These are phyloP conservation scores for Dolichotis patagonum DNA, from an alignment of 2,113 vertebrate genomes.

Conservation along the genomic window DNA sequence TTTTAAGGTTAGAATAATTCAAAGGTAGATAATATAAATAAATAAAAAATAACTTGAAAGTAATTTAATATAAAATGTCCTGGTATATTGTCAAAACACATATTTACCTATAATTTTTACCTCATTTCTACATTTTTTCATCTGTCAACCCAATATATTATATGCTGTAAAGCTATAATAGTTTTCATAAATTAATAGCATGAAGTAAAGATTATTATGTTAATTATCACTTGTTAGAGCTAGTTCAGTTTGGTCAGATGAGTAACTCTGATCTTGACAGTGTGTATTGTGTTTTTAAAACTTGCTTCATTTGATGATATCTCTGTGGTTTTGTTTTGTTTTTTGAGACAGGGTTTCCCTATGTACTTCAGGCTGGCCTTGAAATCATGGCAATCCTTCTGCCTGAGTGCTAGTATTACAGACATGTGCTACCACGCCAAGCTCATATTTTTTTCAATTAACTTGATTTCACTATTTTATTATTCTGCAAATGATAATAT, in stretches of 20 bases:
- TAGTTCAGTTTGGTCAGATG: slow-evolving; percentile 21
- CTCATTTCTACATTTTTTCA: neutral
- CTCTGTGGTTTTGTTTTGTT: neutral
- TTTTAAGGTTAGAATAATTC: neutral
- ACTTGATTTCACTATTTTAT: slow-evolving; percentile 7
- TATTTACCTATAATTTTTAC: neutral
- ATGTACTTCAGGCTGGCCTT: neutral
- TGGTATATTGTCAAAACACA: neutral
- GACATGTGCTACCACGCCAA: neutral
- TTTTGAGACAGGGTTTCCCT: neutral
- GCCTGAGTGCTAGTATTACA: neutral
- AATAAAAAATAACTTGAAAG: slow-evolving; percentile 35
- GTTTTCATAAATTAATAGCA: neutral
- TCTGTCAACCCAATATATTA: neutral
- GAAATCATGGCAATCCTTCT: neutral
- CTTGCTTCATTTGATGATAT: neutral
- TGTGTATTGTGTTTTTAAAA: neutral
- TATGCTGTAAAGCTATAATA: neutral
- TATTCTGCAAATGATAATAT: neutral
- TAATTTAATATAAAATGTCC: neutral
- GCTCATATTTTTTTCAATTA: neutral
- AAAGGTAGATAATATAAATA: slow-evolving; percentile 2
- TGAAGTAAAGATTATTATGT: neutral
- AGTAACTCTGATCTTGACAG: neutral
- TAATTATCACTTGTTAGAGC: neutral